A percentile compares a stretch with the other conserved stretches of the same genome.
These are phyloP conservation scores for Picus viridis DNA, from an alignment of 2,797 vertebrate species.

Conservation along the genomic window DNA sequence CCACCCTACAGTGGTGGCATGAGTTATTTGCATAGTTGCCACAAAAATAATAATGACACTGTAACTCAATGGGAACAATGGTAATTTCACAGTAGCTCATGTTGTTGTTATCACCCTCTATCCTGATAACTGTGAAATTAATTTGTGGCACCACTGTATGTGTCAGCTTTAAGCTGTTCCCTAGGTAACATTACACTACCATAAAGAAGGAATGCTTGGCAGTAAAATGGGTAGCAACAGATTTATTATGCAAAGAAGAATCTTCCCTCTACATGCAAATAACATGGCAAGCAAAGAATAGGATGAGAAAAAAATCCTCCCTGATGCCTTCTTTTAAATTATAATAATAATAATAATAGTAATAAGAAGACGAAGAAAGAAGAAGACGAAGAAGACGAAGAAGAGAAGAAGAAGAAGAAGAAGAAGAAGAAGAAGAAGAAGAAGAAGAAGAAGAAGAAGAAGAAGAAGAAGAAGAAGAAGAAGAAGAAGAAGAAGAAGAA, in stretches of 20 bases:
- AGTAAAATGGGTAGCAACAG: slow-evolving; percentile 72
- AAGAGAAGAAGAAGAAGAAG: no score
- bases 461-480: no score
- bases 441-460: no score
- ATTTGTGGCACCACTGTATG: slow-evolving; percentile 77
- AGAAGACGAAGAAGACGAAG: no score
- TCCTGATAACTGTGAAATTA: slow-evolving; percentile 82
- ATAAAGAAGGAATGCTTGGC: slow-evolving; percentile 75
- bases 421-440: no score
- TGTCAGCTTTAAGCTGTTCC: slow-evolving; percentile 79
- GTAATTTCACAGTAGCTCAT: slow-evolving; percentile 77
- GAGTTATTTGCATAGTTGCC: slow-evolving; percentile 76
- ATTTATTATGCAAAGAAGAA: slow-evolving; percentile 69
- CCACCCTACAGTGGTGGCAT: slow-evolving; percentile 41
- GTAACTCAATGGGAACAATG: slow-evolving; percentile 78
- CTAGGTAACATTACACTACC: slow-evolving; percentile 80
- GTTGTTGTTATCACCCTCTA: slow-evolving; percentile 75
- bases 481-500: no score
- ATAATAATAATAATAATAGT: not conserved
- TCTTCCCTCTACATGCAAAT: slow-evolving; percentile 66
- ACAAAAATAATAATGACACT: slow-evolving; percentile 79
- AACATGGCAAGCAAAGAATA: slow-evolving; percentile 45
- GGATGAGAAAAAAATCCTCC: slow-evolving; percentile 12
- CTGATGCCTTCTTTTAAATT: not conserved
- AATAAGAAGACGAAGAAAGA: no score